Evolutionary conservation across 2,113 vertebrate genomes (phyloP).

Genomic region (Hemichromis elongatus): DNA sequence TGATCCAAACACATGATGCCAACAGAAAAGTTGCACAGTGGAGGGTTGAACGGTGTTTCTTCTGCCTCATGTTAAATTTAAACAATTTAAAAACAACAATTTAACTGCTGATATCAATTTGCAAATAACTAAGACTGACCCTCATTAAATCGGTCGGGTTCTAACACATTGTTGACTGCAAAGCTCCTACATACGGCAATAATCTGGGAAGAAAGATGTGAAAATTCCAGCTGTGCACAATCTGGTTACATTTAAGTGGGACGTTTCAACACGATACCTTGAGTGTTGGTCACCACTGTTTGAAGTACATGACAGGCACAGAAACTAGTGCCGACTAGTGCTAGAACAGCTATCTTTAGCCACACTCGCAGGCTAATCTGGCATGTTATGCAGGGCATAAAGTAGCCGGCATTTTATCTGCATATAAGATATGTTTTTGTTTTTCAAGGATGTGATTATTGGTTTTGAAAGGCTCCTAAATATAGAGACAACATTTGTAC

Average conservation of each 20-base stretch:
- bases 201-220: neutral
- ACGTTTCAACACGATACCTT: neutral
- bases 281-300: neutral
- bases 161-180: neutral
- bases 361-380: neutral
- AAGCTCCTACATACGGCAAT: rapidly evolving
- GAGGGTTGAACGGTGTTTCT: neutral
- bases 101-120: neutral
- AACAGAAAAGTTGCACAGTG: too few species aligned
- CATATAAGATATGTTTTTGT: neutral
- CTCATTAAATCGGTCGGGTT: rapidly evolving
- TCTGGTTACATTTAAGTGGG: neutral
- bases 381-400: neutral
- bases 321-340: neutral
- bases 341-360: neutral
- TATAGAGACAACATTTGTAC: neutral
- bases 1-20: too few species aligned
- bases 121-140: neutral
- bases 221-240: neutral
- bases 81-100: too few species aligned
- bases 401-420: neutral
- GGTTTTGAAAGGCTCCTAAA: neutral
- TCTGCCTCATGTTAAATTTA: too few species aligned
- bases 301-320: neutral
- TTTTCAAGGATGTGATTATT: neutral